Conservation (phyloP, 1,140 invertebrate genomes). For the Scylla paramamosain region DNA sequence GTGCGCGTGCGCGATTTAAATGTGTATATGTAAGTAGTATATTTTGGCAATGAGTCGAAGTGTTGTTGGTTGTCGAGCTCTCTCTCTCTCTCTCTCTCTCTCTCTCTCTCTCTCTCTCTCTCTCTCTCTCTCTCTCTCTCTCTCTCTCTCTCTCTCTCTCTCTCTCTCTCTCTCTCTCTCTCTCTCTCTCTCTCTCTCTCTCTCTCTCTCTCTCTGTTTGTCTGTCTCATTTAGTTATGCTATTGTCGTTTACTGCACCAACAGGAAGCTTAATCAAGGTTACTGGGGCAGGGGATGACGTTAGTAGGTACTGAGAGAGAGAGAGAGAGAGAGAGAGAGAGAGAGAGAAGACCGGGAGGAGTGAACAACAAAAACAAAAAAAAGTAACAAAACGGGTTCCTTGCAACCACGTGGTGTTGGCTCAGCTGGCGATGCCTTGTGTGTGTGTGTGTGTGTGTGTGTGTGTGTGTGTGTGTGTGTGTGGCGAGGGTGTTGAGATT, state of each 20-base stretch:
- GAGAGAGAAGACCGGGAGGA: neutral
- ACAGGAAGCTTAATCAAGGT: neutral
- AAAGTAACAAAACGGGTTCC: neutral
- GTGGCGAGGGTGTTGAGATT: no score
- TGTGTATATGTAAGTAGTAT: neutral
- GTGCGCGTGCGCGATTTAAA: neutral
- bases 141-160: neutral
- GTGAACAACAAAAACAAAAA: neutral
- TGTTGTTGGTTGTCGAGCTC: neutral
- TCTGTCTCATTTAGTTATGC: neutral
- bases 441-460: neutral
- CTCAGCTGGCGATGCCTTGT: neutral
- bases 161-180: no score
- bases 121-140: no score
- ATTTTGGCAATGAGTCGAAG: neutral
- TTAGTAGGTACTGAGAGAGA: neutral
- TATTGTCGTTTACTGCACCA: neutral
- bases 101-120: no score
- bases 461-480: no score
- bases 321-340: slow-evolving; percentile 20
- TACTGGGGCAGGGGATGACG: neutral
- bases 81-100: no score
- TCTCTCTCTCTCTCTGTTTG: no score
- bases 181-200: no score
- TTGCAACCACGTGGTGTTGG: neutral